These are phyloP conservation scores for Loripinus fragilis DNA, from an alignment of 2,888 invertebrate species.

Conservation along the genomic window DNA sequence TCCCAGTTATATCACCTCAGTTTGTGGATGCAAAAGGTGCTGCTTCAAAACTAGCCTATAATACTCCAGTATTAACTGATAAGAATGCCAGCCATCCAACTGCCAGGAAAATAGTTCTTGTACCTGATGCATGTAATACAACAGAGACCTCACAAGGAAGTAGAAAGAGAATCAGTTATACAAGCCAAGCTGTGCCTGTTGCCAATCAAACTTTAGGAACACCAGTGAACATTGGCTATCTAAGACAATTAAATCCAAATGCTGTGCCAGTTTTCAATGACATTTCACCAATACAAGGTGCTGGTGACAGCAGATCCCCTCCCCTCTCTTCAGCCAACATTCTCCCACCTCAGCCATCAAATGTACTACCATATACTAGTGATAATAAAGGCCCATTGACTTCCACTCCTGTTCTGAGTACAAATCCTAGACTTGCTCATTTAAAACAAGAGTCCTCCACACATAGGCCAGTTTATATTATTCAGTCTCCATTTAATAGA, in stretches of 20 bases:
- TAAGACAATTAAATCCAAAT: conserved; percentile 43
- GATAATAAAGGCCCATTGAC: conserved; percentile 35
- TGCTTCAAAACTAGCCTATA: conserved; percentile 33
- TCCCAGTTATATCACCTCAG: conserved; percentile 47
- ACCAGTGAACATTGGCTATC: conserved; percentile 20
- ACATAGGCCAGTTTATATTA: conserved; percentile 55
- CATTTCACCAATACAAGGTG: conserved; percentile 50
- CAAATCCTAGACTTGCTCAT: conserved; percentile 37
- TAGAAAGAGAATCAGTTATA: conserved; percentile 43
- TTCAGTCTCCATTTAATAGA: conserved; percentile 51
- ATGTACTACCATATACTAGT: not conserved
- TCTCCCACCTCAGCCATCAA: conserved; percentile 33
- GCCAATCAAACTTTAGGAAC: conserved; percentile 29
- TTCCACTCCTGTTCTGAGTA: conserved; percentile 49
- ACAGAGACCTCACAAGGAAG: conserved; percentile 15
- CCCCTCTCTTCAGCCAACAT: conserved; percentile 25
- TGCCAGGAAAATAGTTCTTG: conserved; percentile 52
- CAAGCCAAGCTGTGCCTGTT: conserved; percentile 53
- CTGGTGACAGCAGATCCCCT: not conserved
- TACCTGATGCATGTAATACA: conserved; percentile 32
- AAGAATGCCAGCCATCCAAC: conserved; percentile 35
- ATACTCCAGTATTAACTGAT: conserved; percentile 31
- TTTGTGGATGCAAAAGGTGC: conserved; percentile 26
- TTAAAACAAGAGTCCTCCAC: conserved; percentile 45
- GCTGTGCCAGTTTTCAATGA: conserved; percentile 57